phyloP scores from a whole-genome alignment of 2,797 vertebrate genomes.

The Anabas testudineus region DNA sequence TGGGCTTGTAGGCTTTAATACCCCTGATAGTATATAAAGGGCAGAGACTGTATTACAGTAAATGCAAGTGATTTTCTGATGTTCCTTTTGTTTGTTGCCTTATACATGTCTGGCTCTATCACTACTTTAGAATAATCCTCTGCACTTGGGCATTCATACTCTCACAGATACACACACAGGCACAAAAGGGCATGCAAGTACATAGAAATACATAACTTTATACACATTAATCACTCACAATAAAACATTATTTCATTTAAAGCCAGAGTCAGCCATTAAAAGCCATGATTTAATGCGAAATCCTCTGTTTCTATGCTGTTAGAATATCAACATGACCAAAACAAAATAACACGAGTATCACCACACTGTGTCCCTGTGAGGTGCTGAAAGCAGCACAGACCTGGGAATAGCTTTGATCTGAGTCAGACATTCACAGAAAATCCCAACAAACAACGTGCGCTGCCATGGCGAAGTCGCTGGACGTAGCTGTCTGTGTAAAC shows the following conservation, averaged over 20 bases:
- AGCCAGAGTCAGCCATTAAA: slow-evolving; percentile 17
- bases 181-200: slow-evolving; percentile 10
- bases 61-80: slow-evolving; percentile 46
- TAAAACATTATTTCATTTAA: slow-evolving; percentile 15
- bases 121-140: slow-evolving; percentile 41
- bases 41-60: slow-evolving; percentile 12
- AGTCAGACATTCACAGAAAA: slow-evolving; percentile 29
- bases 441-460: slow-evolving; percentile 24
- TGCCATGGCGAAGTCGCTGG: not conserved
- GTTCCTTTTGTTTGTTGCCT: slow-evolving; percentile 35
- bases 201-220: slow-evolving; percentile 38
- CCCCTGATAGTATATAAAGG: slow-evolving; percentile 14
- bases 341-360: slow-evolving; percentile 6
- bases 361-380: not conserved
- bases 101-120: slow-evolving; percentile 18
- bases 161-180: slow-evolving; percentile 8
- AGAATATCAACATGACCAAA: slow-evolving; percentile 5
- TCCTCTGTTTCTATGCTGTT: slow-evolving; percentile 10
- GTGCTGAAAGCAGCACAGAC: slow-evolving; percentile 1
- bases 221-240: slow-evolving; percentile 29
- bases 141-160: slow-evolving; percentile 13
- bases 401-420: slow-evolving; percentile 19
- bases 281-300: slow-evolving; percentile 23
- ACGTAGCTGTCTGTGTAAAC: not conserved
- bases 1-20: slow-evolving; percentile 57